Base-by-base conservation (phyloP, 2,888 invertebrate genomes). In the Xanthia togata region DNA sequence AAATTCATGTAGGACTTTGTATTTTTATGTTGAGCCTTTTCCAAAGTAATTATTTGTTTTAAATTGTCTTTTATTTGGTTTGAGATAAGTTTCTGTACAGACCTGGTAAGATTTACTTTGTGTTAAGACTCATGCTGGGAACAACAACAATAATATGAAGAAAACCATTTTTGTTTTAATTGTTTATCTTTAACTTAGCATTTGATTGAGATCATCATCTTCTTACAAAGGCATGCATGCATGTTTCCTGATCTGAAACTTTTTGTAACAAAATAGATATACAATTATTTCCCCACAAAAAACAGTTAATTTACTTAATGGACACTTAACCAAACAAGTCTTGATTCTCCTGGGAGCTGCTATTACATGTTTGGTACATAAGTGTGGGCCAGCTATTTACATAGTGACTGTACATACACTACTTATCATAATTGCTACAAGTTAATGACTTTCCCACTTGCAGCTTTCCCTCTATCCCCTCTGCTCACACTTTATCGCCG, bases 41-140 rank as follows among this genome's bases (percentile, higher is more conserved):
- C 65, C 63, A 82, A 84, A 75, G 77, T 85, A 76, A 78, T 79
- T 85, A 76, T 87, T 83, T 81, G 79, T 85, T 82, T 82, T 84
- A 79, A 80, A 63, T 77, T 84, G 62, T 35, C 55, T 76, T 70
- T 60, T 74, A 80, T 83, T 84, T 67, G 63, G 53, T 77, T 79
- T 73, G 67, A 71, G 78, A 79, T 82, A 69, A 82, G 64, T 80
- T 79, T 78, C 68, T 75, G 62, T 70, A 50, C 35, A 55, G n/a
- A 53, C 50, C 65, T 57, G 81, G 86, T 86, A 80, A 84, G 82
- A 64, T 50, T 60, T 73, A 47, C 20, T 47, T 59, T 62, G 31
- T 62, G 38, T 47, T 53, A 31, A 12, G 0, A 31, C n/a, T 35
- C 12, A 20, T 35, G 9, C 8, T n/a, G 50, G 50, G 50, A 63